Evolutionary conservation across 2,113 vertebrate genomes (phyloP).

Genomic region (Eulacestoma nigropectus): DNA sequence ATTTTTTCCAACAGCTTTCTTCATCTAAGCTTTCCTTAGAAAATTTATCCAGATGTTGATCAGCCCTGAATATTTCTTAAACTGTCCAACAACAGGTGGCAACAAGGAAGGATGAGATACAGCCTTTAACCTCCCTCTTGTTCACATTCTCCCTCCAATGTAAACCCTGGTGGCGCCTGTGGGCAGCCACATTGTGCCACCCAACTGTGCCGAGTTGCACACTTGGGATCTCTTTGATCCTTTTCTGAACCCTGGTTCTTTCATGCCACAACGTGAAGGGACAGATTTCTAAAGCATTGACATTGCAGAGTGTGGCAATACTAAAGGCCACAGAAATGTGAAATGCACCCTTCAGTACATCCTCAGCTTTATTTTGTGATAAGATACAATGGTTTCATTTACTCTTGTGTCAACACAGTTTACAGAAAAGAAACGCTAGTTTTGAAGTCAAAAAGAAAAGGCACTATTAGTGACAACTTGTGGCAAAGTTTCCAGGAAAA

Average conservation of each 20-base stretch:
- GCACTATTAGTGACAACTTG: not conserved
- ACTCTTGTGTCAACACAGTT: not conserved
- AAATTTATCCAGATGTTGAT: not conserved
- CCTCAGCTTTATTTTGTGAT: not conserved
- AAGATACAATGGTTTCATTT: not conserved
- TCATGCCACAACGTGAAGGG: not conserved
- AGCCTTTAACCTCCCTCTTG: not conserved
- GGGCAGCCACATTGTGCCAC: not conserved
- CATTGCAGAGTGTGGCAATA: not conserved
- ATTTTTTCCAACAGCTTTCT: not conserved
- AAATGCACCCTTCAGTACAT: not conserved
- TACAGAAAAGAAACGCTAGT: not conserved
- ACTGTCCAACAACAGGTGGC: not conserved
- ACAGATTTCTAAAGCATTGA: not conserved
- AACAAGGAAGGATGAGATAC: not conserved
- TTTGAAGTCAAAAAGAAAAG: not conserved
- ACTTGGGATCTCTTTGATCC: not conserved
- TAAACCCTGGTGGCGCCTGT: not conserved
- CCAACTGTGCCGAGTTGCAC: accelerated
- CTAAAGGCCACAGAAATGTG: not conserved
- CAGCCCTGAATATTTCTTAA: not conserved
- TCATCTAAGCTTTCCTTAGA: not conserved
- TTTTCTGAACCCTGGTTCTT: not conserved
- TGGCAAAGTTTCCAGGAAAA: not conserved
- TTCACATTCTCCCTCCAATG: not conserved